A percentile compares a stretch with the other conserved stretches of the same genome.
These are phyloP conservation scores for Muricea muricata DNA, from an alignment of 92 coral and sea anemone species.

Conservation along the genomic window DNA sequence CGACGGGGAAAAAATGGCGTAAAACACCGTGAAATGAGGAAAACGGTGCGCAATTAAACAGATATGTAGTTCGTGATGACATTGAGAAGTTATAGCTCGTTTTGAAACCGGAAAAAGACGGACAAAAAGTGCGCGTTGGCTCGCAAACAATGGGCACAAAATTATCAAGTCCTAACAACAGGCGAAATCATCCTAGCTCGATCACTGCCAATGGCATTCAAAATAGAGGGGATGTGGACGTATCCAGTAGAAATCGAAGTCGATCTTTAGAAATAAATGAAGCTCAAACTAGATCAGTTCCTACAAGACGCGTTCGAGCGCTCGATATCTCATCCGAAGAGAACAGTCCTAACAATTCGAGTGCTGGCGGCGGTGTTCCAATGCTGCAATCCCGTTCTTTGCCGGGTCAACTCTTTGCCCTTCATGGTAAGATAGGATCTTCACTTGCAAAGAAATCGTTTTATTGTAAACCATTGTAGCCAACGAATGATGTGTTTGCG, in stretches of 20 bases:
- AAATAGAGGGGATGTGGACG: not conserved
- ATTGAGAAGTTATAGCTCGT: not conserved
- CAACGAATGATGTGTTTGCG: not conserved
- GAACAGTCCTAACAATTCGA: constrained; percentile 12
- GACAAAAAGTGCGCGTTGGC: not conserved
- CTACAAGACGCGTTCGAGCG: constrained; percentile 18
- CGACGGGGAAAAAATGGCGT: not conserved
- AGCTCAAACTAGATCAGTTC: constrained; percentile 17
- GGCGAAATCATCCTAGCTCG: constrained; percentile 32
- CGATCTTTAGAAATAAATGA: constrained; percentile 32
- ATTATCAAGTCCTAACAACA: constrained; percentile 20
- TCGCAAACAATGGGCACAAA: constrained; percentile 31
- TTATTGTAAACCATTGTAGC: not conserved
- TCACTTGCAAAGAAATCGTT: not conserved
- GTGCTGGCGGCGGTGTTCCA: constrained; percentile 26
- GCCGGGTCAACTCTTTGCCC: constrained; percentile 38
- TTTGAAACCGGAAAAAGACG: not conserved
- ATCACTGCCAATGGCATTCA: constrained; percentile 18
- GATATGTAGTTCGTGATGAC: constrained; percentile 17
- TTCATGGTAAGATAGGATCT: constrained; percentile 22
- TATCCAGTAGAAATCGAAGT: constrained; percentile 33
- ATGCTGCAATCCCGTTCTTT: constrained; percentile 32
- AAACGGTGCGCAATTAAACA: not conserved
- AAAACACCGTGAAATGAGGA: not conserved
- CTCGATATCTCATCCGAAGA: constrained; percentile 29